Evolutionary conservation across 2,113 vertebrate species (phyloP), one percentile per base, ranked within the genome.

Genomic region (Chaenocephalus aceratus): DNA sequence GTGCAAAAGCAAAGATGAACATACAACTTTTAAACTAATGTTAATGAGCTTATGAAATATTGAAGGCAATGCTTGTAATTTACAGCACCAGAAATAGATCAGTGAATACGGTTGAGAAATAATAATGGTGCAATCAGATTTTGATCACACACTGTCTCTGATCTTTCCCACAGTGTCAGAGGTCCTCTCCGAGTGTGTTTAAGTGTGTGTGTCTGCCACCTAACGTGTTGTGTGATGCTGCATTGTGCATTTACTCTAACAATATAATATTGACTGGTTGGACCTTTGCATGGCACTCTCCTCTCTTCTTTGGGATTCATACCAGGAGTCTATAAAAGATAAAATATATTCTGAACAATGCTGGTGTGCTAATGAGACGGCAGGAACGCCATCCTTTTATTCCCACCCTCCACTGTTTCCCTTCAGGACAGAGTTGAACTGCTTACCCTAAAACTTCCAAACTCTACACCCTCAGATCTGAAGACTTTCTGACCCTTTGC

Each of bases 21-120:
- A 26, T 80, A 52, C 26, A 26, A 26, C 56, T 77, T 82, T 72
- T 75, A 52, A 83, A 36, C 52, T 68, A 45, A 77, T 77, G 70
- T 70, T 64, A 80, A 74, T 61, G 45, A 79, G 58, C 30, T 56
- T 59, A 46, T 80, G 74, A 83, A 82, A 86, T 78, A 72, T 75
- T 80, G 44, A 34, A 74, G n/a, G 14, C 11, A 26, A 44, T n/a
- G 49, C 44, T 62, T 68, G 57, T 80, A 69, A 78, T 77, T 79
- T 30, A 23, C 21, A 63, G 54, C 0, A 0, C 58, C 67, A 54
- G 48, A 65, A 62, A 85, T 16, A 34, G 48, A 61, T 59, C 14
- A 6, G 21, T 48, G 63, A 72, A 57, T 61, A 21, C 21, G 36
- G 58, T 64, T 75, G 64, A 79, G 30, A 56, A 72, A 75, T 46